Evolutionary conservation across 2,888 invertebrate species (phyloP).

Genomic region (Gortyna flavago): DNA sequence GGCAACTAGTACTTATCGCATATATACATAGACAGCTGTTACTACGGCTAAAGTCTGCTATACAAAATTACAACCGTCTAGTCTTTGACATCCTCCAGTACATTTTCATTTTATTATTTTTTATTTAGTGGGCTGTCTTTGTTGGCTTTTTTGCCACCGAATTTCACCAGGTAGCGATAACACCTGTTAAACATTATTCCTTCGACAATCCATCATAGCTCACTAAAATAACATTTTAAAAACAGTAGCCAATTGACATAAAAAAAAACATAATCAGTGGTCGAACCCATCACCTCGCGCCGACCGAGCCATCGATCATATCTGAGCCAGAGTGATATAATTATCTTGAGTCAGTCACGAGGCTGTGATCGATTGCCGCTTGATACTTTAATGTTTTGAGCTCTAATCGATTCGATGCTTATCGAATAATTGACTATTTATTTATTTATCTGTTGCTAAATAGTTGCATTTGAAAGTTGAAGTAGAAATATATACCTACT

Average conservation of each 20-base stretch:
- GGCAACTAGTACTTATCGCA: neutral
- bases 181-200: neutral
- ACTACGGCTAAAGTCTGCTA: neutral
- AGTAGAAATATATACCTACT: neutral
- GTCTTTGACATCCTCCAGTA: neutral
- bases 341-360: conserved; percentile 62
- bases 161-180: neutral
- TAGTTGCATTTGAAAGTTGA: conserved; percentile 13
- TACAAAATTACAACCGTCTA: neutral
- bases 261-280: conserved; percentile 14
- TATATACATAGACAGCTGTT: neutral
- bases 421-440: conserved; percentile 61
- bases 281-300: conserved; percentile 45
- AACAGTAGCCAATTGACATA: conserved; percentile 43
- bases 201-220: conserved; percentile 28
- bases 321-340: conserved; percentile 59
- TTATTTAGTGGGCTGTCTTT: neutral
- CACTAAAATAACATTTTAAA: neutral
- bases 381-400: conserved; percentile 51
- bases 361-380: conserved; percentile 55
- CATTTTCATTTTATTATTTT: neutral
- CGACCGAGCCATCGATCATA: conserved; percentile 53
- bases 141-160: neutral
- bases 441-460: conserved; percentile 53
- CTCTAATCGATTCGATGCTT: conserved; percentile 57